Evolutionary conservation across 2,797 vertebrate genomes (phyloP), one percentile per base, ranked within the genome.

Genomic region (Takifugu rubripes): DNA sequence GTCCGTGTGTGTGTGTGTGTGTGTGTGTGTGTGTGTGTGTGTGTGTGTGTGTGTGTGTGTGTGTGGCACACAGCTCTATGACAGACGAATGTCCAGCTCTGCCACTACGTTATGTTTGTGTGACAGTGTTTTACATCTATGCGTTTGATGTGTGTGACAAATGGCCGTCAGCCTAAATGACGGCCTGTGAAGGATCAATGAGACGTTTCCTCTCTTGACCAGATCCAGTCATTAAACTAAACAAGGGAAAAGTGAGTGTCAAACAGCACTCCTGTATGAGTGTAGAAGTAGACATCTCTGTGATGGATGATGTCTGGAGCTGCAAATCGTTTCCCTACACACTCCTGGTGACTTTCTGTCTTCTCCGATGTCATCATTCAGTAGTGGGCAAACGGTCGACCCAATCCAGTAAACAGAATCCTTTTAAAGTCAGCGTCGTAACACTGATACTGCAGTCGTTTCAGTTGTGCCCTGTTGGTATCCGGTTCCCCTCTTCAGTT

Each of bases 41-140:
- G 44, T 17, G 11, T 36, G 33, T 40, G 36, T 40, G 12, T 25
- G 14, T 17, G 47, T 25, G 15, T 16, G 44, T 17, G 11, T 36
- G 33, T 40, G 36, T 40, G 12, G 10, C 45, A 44, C 42, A 48
- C 2, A 0, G 6, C 21, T 49, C 31, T 44, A 3, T 43, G 56
- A 56, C 63, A 51, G 40, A 29, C 52, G 21, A 17, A 52, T 52
- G 64, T 68, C 56, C 25, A 14, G 64, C 31, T 16, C 42, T 53
- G 25, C 40, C 17, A 33, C 16, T 24, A 44, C 55, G 56, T 66
- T 10, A 3, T 50, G 16, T 27, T 25, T 50, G 49, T 17, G 14
- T 59, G 64, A 72, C 61, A 61, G 29, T 68, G 66, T 76, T 77
- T 81, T 64, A 77, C 57, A 7, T 56, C 4, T 36, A 56, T 66